These are phyloP conservation scores for Xyrauchen texanus DNA, from an alignment of 2,113 vertebrate species.

Conservation along the genomic window DNA sequence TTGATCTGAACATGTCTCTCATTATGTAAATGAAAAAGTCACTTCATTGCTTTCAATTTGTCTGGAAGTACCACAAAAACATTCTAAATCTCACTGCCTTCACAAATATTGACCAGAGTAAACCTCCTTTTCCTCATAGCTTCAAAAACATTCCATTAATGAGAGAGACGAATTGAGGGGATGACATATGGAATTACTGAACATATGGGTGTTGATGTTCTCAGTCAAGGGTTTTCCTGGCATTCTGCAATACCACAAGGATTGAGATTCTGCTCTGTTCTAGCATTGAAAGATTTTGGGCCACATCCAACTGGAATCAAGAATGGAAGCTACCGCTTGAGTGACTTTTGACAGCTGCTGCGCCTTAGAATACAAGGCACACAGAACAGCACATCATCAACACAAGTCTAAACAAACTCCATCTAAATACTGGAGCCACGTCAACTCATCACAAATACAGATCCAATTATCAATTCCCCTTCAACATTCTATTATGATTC, in stretches of 20 bases:
- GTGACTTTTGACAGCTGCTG: constrained; percentile 45
- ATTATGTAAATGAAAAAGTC: no score
- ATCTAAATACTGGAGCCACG: constrained; percentile 24
- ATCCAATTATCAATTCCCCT: constrained; percentile 37
- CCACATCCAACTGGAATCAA: constrained; percentile 13
- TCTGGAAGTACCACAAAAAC: neutral
- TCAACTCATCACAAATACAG: constrained; percentile 43
- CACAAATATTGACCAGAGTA: no score
- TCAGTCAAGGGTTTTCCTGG: constrained; percentile 36
- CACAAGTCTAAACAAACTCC: constrained; percentile 43
- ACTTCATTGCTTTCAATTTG: neutral
- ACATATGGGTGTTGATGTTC: constrained; percentile 14
- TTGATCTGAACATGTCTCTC: no score
- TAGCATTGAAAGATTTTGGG: constrained; percentile 19
- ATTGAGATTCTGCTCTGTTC: constrained; percentile 5
- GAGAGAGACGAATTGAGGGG: neutral
- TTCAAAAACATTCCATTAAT: neutral
- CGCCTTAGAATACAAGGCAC: constrained; percentile 39
- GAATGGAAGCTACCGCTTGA: constrained; percentile 24
- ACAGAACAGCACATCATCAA: constrained; percentile 15
- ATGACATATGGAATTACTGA: constrained; percentile 1
- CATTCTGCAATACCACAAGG: constrained; percentile 9
- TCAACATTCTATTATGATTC: constrained; percentile 46
- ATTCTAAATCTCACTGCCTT: neutral
- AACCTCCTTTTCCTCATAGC: neutral